These are phyloP conservation scores for Cyphomyrmex costatus DNA, from an alignment of 1,140 invertebrate genomes.

Conservation along the genomic window DNA sequence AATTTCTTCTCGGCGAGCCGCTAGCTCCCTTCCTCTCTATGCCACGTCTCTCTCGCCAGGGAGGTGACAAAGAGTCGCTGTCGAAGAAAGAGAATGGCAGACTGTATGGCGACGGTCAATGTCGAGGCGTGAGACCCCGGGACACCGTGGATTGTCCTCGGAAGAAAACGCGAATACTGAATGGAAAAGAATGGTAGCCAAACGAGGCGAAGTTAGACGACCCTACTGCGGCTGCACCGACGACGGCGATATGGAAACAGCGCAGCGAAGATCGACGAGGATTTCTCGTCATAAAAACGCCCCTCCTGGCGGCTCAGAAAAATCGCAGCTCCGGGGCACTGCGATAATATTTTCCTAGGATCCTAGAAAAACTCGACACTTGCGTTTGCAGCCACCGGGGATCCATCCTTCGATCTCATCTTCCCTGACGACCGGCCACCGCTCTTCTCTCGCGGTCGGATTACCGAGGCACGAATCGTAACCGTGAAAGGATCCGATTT, in stretches of 20 bases:
- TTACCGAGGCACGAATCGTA: slow-evolving; percentile 40
- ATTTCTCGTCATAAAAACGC: slow-evolving; percentile 64
- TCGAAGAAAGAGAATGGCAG: slow-evolving; percentile 75
- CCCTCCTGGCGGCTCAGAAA: slow-evolving; percentile 43
- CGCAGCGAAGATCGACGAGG: slow-evolving; percentile 35
- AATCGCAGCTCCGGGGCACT: slow-evolving; percentile 56
- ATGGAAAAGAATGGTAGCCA: slow-evolving; percentile 73
- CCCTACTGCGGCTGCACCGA: slow-evolving; percentile 57
- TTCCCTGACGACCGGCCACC: not conserved
- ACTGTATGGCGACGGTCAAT: slow-evolving; percentile 74
- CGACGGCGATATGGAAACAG: slow-evolving; percentile 22
- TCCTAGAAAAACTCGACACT: slow-evolving; percentile 71
- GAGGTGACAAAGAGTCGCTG: slow-evolving; percentile 74
- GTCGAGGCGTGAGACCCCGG: slow-evolving; percentile 75
- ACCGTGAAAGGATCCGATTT: slow-evolving; percentile 43
- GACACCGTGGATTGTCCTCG: slow-evolving; percentile 72
- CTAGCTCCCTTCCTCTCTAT: not conserved
- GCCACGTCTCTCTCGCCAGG: slow-evolving; percentile 55
- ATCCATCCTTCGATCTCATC: slow-evolving; percentile 49
- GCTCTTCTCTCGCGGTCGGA: slow-evolving; percentile 22
- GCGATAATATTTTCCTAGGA: slow-evolving; percentile 74
- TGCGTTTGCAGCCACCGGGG: slow-evolving; percentile 7
- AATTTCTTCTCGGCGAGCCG: slow-evolving; percentile 28
- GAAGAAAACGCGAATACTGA: slow-evolving; percentile 70
- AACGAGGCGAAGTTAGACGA: slow-evolving; percentile 75